Conservation (phyloP, 2,113 vertebrate genomes). For the Thermophis baileyi region DNA sequence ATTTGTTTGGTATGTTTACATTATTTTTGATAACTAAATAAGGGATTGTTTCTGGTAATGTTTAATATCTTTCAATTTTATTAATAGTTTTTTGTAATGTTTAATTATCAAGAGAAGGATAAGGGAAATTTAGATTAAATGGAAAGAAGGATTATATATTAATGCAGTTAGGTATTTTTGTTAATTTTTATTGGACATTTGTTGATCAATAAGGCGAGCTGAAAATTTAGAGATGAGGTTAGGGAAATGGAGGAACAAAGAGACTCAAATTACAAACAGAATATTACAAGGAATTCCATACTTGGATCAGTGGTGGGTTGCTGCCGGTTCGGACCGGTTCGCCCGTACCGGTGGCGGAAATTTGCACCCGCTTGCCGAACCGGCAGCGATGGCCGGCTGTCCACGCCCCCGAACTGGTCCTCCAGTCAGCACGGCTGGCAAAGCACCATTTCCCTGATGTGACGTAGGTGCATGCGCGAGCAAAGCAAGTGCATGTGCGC, state of each 20-base stretch:
- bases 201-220: background rate
- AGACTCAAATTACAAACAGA: background rate
- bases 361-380: too few species aligned
- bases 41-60: background rate
- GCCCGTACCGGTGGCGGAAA: too few species aligned
- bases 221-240: background rate
- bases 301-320: too few species aligned
- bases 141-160: background rate
- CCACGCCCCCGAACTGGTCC: too few species aligned
- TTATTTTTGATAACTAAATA: background rate
- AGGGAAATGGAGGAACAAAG: background rate
- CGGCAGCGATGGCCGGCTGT: too few species aligned
- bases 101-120: background rate
- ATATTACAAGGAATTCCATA: background rate
- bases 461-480: too few species aligned
- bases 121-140: background rate
- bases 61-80: background rate
- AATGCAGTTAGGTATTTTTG: background rate
- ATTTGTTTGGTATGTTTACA: background rate
- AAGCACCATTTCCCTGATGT: too few species aligned
- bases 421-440: too few species aligned
- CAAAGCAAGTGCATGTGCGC: too few species aligned
- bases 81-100: background rate
- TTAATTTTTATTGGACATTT: background rate
- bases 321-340: too few species aligned